A percentile compares a stretch with the other conserved stretches of the same genome.
phyloP scores from a whole-genome alignment of 2,113 vertebrate species.

The Neotoma lepida region DNA sequence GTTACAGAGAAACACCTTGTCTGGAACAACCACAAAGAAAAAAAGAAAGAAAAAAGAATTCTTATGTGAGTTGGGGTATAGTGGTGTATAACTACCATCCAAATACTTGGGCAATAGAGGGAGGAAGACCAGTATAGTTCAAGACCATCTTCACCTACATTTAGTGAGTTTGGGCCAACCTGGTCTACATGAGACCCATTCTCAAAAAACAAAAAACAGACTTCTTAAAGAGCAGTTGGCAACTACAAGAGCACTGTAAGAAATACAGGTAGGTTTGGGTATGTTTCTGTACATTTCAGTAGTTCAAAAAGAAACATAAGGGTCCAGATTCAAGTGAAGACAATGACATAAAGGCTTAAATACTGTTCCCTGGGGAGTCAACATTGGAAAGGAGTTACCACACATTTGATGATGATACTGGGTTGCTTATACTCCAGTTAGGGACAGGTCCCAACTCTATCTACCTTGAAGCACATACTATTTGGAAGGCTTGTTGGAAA shows the following conservation, averaged over 20 bases:
- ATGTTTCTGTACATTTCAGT: background rate
- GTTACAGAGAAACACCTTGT: background rate
- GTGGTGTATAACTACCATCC: background rate
- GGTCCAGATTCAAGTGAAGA: background rate
- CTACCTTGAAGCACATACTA: conserved; percentile 2
- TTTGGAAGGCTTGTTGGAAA: conserved; percentile 1
- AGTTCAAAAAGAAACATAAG: background rate
- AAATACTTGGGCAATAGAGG: background rate
- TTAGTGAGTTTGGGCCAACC: background rate
- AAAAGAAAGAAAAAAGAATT: too few species aligned
- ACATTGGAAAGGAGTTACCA: background rate
- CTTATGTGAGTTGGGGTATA: background rate
- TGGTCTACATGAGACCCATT: background rate
- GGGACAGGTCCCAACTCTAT: background rate
- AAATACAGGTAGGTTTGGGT: background rate
- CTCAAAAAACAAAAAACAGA: background rate
- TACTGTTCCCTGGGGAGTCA: background rate
- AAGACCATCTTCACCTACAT: background rate
- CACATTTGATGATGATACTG: background rate
- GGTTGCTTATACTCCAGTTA: background rate
- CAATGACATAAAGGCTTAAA: background rate
- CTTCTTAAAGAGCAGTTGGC: background rate
- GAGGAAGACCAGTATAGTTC: background rate
- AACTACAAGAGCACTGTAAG: background rate
- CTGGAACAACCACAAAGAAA: background rate